A percentile compares a stretch with the other conserved stretches of the same genome.
Conservation (phyloP, 2,113 vertebrate species). For the Calyptommatus sinebrachiatus region DNA sequence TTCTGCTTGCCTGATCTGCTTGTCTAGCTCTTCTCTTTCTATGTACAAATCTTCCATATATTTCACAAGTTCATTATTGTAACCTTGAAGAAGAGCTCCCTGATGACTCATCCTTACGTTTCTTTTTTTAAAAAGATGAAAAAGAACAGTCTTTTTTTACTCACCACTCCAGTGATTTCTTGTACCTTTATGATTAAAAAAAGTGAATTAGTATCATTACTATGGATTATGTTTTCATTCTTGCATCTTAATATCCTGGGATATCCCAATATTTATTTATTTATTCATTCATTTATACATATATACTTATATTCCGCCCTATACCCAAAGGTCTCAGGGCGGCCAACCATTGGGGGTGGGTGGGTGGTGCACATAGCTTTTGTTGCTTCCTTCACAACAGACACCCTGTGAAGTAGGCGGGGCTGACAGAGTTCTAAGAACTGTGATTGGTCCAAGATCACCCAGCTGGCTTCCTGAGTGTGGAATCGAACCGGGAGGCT, state of each 20-base stretch:
- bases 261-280: too few species aligned
- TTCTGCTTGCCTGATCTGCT: constrained; percentile 56
- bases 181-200: not conserved
- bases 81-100: constrained; percentile 60
- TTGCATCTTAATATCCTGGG: not conserved
- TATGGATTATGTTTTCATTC: not conserved
- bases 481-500: too few species aligned
- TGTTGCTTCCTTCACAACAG: too few species aligned
- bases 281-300: too few species aligned
- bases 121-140: not conserved
- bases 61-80: constrained; percentile 63
- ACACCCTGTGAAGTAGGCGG: too few species aligned
- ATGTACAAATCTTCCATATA: constrained; percentile 56
- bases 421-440: too few species aligned
- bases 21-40: constrained; percentile 56
- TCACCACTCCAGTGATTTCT: not conserved
- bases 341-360: too few species aligned
- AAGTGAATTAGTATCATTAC: not conserved
- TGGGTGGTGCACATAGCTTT: too few species aligned
- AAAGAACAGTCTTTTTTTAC: not conserved
- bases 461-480: too few species aligned
- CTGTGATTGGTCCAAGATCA: too few species aligned
- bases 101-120: constrained; percentile 59
- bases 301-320: too few species aligned
- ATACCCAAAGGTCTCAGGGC: too few species aligned